A percentile compares a stretch with the other conserved stretches of the same genome.
phyloP scores from a whole-genome alignment of 1,140 invertebrate species.

The Drosophila hydei region DNA sequence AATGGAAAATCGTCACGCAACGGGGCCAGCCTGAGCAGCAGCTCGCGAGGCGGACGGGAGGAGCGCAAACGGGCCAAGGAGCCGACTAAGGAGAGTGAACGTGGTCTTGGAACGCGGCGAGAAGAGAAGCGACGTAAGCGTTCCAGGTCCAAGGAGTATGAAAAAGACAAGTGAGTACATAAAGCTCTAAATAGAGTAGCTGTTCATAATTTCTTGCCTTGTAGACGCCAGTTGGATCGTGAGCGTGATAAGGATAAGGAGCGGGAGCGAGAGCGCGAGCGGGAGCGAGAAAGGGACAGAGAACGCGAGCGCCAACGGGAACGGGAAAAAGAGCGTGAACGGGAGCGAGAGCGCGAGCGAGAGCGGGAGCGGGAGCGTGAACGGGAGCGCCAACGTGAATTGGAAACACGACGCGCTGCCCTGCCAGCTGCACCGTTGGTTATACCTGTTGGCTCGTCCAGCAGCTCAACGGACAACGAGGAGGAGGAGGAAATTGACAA shows the following conservation, averaged over 20 bases:
- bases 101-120: constrained; percentile 84
- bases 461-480: constrained; percentile 53
- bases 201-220: background rate
- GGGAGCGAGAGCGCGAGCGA: constrained; percentile 54
- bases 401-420: constrained; percentile 71
- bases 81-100: constrained; percentile 78
- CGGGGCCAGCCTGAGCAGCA: constrained; percentile 35
- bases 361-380: constrained; percentile 55
- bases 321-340: constrained; percentile 78
- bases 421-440: constrained; percentile 33
- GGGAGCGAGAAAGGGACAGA: constrained; percentile 74
- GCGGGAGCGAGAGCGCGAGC: constrained; percentile 69
- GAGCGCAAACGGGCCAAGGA: constrained; percentile 68
- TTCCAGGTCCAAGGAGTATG: constrained; percentile 83
- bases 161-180: constrained; percentile 68
- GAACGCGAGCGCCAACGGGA: constrained; percentile 38
- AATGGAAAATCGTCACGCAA: constrained; percentile 61
- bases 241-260: constrained; percentile 37
- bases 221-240: constrained; percentile 65
- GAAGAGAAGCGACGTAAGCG: constrained; percentile 80
- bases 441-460: constrained; percentile 65
- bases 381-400: constrained; percentile 72
- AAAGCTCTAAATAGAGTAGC: background rate
- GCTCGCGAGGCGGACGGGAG: constrained; percentile 40
- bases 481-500: constrained; percentile 74